Conservation (phyloP, 1,140 invertebrate species). For the Leptestheria dahalacensis region DNA sequence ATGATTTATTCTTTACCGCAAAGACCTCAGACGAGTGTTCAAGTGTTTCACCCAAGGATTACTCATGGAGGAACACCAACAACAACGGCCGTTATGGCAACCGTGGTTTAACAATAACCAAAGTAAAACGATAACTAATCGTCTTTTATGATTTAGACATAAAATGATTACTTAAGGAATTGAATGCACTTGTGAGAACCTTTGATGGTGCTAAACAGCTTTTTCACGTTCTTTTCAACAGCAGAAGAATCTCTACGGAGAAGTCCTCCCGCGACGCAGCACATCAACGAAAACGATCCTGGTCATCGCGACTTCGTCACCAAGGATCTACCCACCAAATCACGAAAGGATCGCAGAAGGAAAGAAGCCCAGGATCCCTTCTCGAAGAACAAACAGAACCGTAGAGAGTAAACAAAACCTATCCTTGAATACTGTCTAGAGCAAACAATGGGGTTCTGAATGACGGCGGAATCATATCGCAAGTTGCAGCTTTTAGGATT, state of each 20-base stretch:
- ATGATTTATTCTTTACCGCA: no score
- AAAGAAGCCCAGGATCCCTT: background rate
- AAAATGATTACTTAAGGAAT: no score
- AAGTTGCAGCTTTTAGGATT: no score
- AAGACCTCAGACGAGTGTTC: no score
- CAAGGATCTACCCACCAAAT: background rate
- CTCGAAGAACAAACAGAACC: background rate
- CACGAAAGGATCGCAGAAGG: background rate
- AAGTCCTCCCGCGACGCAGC: background rate
- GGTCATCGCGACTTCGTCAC: background rate
- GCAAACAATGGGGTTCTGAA: background rate
- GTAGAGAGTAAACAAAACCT: background rate
- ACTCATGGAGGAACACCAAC: no score
- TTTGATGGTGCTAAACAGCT: no score
- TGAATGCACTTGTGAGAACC: no score
- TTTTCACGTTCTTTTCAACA: no score
- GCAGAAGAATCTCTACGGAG: background rate
- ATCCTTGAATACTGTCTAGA: background rate
- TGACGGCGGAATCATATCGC: no score
- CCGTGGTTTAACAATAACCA: background rate
- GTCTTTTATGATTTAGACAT: no score
- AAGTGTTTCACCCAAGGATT: background rate
- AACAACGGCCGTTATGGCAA: background rate
- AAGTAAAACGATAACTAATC: background rate
- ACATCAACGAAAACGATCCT: no score